Percentiles rank a stretch among this genome's conserved stretches.
These are phyloP conservation scores for Scaptomyza parva DNA, from an alignment of 2,888 invertebrate genomes.

Conservation along the genomic window DNA sequence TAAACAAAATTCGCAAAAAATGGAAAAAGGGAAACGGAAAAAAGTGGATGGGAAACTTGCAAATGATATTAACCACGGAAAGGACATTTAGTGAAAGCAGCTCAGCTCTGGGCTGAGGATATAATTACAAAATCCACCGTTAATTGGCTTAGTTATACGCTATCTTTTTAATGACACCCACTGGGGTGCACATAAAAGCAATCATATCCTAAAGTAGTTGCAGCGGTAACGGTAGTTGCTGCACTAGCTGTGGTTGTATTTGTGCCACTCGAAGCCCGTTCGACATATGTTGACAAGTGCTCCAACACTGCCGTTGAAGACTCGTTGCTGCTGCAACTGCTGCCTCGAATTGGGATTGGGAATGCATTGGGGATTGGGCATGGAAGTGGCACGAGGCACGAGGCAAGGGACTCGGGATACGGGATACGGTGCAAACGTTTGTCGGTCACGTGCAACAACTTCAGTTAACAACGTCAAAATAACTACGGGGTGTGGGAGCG, in stretches of 20 bases:
- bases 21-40: background rate
- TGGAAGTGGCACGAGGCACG: conserved; percentile 23
- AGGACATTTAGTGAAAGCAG: conserved; percentile 42
- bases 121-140: conserved; percentile 52
- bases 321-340: conserved; percentile 63
- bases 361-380: conserved; percentile 4
- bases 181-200: conserved; percentile 53
- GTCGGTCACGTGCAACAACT: conserved; percentile 75
- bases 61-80: conserved; percentile 57
- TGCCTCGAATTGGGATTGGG: conserved; percentile 14
- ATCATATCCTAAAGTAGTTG: conserved; percentile 34
- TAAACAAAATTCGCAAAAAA: conserved; percentile 58
- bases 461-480: conserved; percentile 56
- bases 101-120: conserved; percentile 11
- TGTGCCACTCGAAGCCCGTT: conserved; percentile 53
- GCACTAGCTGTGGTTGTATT: conserved; percentile 12
- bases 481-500: background rate
- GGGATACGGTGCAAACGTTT: conserved; percentile 56
- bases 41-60: conserved; percentile 37
- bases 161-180: conserved; percentile 68
- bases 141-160: conserved; percentile 55
- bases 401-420: conserved; percentile 11
- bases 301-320: conserved; percentile 37
- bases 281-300: conserved; percentile 79
- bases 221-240: conserved; percentile 10